Percentiles rank a stretch among this genome's conserved stretches.
phyloP scores from a whole-genome alignment of 2,888 invertebrate species.

The Ichneumoninae sp. region DNA sequence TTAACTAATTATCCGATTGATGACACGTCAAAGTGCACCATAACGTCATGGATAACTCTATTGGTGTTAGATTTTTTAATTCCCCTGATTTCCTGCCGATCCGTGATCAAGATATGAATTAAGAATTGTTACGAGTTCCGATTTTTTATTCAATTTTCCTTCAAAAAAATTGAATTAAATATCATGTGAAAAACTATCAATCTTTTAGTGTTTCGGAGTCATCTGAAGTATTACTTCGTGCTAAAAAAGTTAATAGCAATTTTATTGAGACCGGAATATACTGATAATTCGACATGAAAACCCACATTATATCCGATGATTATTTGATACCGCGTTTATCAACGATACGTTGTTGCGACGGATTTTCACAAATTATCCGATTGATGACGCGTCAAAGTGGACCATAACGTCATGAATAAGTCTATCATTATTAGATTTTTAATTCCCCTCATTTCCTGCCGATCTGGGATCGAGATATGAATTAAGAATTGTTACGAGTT shows the following conservation, averaged over 20 bases:
- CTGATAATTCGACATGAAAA: background rate
- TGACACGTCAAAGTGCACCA: background rate
- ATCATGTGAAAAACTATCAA: too few relatives aligned
- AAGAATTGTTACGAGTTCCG: too few relatives aligned
- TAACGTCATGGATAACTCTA: too few relatives aligned
- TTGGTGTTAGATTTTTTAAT: background rate
- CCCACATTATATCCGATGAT: background rate
- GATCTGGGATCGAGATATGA: background rate
- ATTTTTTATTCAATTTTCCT: too few relatives aligned
- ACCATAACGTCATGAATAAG: too few relatives aligned
- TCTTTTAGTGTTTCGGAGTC: background rate
- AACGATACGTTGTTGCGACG: too few relatives aligned
- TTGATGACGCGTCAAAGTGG: too few relatives aligned
- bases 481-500: background rate
- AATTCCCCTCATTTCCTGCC: background rate
- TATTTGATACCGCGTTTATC: background rate
- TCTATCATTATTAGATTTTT: background rate
- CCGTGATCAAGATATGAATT: background rate
- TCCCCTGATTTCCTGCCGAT: background rate
- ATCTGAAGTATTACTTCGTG: background rate
- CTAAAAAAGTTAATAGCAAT: background rate
- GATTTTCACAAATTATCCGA: too few relatives aligned
- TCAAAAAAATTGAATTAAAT: too few relatives aligned
- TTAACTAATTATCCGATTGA: background rate
- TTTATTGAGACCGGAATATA: background rate